Conservation (phyloP, 1,140 invertebrate species). For the Sminthurides bifidus region DNA sequence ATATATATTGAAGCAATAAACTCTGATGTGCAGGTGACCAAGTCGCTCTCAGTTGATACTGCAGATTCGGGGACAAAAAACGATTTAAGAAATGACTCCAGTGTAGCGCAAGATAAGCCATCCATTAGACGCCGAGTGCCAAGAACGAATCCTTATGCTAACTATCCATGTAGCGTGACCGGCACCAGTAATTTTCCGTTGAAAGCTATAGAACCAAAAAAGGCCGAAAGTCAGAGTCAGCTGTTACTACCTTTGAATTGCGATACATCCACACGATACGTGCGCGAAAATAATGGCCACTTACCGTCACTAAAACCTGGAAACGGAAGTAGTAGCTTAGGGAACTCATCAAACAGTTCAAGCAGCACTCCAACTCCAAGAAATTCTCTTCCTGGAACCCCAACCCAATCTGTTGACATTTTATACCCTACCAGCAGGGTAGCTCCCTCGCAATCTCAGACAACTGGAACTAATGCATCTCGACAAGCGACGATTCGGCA, state of each 20-base stretch:
- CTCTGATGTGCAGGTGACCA: too few species aligned
- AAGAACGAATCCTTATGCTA: slow-evolving; percentile 29
- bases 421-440: slow-evolving; percentile 12
- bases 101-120: slow-evolving; percentile 1
- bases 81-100: too few species aligned
- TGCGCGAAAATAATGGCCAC: not conserved
- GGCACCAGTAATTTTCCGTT: not conserved
- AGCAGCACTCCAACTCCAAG: slow-evolving; percentile 23
- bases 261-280: too few species aligned
- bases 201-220: too few species aligned
- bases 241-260: too few species aligned
- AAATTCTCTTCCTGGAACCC: slow-evolving; percentile 29
- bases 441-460: slow-evolving; percentile 24
- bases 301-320: not conserved
- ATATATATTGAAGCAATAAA: too few species aligned
- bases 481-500: not conserved
- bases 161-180: slow-evolving; percentile 7
- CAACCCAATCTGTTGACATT: slow-evolving; percentile 23
- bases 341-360: slow-evolving; percentile 28
- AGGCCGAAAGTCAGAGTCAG: too few species aligned
- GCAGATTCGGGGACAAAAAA: not conserved
- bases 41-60: too few species aligned
- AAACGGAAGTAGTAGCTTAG: slow-evolving; percentile 2
- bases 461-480: not conserved
- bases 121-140: slow-evolving; percentile 13